phyloP scores from a whole-genome alignment of 2,888 invertebrate species.

The Acronicta alni region DNA sequence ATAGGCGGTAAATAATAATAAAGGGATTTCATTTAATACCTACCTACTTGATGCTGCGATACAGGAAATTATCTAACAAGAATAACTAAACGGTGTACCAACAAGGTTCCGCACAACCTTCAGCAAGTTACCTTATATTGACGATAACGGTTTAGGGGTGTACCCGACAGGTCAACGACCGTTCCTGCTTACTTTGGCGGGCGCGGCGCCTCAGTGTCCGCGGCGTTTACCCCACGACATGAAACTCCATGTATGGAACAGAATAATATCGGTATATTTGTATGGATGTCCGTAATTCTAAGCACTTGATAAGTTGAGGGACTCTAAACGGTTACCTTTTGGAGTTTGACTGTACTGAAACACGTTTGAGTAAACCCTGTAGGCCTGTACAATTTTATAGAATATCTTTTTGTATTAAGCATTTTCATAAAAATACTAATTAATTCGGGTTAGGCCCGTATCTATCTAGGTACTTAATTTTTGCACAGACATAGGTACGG shows the following conservation, averaged over 20 bases:
- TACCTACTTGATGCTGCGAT: constrained; percentile 18
- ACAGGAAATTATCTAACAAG: constrained; percentile 33
- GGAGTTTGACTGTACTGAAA: no score
- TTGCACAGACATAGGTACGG: no score
- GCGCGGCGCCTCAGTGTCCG: constrained; percentile 55
- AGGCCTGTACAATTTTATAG: no score
- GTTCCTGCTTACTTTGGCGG: constrained; percentile 69
- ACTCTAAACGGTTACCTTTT: no score
- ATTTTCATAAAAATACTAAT: no score
- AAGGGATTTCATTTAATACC: no score
- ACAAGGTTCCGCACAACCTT: constrained; percentile 65
- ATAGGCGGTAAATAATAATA: no score
- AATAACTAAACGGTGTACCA: constrained; percentile 42
- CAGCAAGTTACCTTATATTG: constrained; percentile 83
- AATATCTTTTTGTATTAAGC: no score
- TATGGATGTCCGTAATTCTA: not conserved
- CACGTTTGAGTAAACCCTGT: no score
- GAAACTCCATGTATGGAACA: constrained; percentile 21
- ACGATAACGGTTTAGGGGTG: constrained; percentile 85
- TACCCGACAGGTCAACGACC: constrained; percentile 77
- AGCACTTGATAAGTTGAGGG: not conserved
- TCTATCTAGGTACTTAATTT: no score
- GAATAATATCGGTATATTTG: constrained; percentile 4
- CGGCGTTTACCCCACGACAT: constrained; percentile 27
- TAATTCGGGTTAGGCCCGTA: no score